Base-by-base conservation (phyloP, 2,888 invertebrate species). In the Criorhina ranunculi region DNA sequence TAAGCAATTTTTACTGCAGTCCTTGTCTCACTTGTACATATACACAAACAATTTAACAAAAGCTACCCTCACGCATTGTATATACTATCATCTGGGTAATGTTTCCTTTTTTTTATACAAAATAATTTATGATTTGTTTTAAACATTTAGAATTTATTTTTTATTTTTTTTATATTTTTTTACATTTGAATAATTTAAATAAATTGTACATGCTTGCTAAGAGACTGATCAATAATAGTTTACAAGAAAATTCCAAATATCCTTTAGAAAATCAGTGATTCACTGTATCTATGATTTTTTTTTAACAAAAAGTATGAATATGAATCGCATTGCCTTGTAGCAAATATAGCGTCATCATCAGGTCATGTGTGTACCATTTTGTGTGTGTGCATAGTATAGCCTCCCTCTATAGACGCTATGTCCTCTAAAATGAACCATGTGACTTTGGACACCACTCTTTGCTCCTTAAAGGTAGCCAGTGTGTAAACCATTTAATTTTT, bases 381-480 rank as follows among this genome's bases (percentile, higher is more conserved):
- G n/a, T n/a, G 75, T 46, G 46, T 57, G 35, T 44, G 46, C 57
- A n/a, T 4, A 1, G 24, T 67, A 49, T 76, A 76, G 67, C 76
- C 66, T 64, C 73, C 66, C 59, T n/a, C 33, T 37, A 12, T 46
- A 49, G 67, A 76, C 49, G 66, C 59, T 33, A 40, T 59, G 29
- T 51, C 66, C 44, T 33, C 60, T 15, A 44, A 62, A 69, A 37
- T 53, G 72, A 62, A 37, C 33, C 51, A 60, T 49, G 49, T 59
- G 49, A 46, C 37, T 60, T 51, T 51, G 73, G 44, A 40, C 57
- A 44, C 49, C 51, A 60, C 15, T 29, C 40, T 49, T 42, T 53
- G 55, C 66, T 59, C 66, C 53, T 62, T 51, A 35, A 73, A 53
- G 73, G 78, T 53, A 72, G 49, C 64, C 70, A 72, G 57, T 62